Percentiles rank a stretch among this genome's conserved stretches.
Evolutionary conservation across 1,140 invertebrate genomes (phyloP).

Genomic region (Lysiphlebus fabarum): DNA sequence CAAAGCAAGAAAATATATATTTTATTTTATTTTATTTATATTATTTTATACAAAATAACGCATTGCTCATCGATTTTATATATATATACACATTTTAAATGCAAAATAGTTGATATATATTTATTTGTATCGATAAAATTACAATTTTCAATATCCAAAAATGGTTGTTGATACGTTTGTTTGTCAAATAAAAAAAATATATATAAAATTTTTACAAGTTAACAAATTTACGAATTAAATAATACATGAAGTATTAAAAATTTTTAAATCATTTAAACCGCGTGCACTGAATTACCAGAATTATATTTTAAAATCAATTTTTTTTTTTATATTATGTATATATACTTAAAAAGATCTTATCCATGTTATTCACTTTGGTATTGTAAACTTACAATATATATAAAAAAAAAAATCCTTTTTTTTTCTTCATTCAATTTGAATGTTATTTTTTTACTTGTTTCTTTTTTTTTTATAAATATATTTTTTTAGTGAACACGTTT

Average conservation of each 20-base stretch:
- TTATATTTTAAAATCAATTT: not conserved
- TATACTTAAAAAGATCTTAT: no score
- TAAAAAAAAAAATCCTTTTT: no score
- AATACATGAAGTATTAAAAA: slow-evolving; percentile 24
- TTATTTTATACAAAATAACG: slow-evolving; percentile 1
- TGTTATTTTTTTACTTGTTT: not conserved
- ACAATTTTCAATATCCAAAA: slow-evolving; percentile 17
- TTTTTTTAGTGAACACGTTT: not conserved
- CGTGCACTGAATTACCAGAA: slow-evolving; percentile 17
- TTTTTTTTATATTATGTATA: no score
- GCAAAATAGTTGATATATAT: slow-evolving; percentile 6
- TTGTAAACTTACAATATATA: no score
- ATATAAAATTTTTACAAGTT: no score
- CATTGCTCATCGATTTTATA: not conserved
- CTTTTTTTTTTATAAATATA: not conserved
- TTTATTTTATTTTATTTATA: not conserved
- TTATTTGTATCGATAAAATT: slow-evolving; percentile 1
- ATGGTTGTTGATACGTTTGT: slow-evolving; percentile 12
- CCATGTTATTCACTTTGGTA: no score
- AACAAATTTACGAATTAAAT: slow-evolving; percentile 29
- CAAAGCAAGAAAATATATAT: slow-evolving; percentile 9
- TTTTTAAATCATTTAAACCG: no score
- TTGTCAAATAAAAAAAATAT: no score
- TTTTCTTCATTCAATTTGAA: not conserved
- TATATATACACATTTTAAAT: slow-evolving; percentile 12